Percentiles rank a stretch among this genome's conserved stretches.
phyloP scores from a whole-genome alignment of 2,113 vertebrate genomes.

The Ochotona princeps region DNA sequence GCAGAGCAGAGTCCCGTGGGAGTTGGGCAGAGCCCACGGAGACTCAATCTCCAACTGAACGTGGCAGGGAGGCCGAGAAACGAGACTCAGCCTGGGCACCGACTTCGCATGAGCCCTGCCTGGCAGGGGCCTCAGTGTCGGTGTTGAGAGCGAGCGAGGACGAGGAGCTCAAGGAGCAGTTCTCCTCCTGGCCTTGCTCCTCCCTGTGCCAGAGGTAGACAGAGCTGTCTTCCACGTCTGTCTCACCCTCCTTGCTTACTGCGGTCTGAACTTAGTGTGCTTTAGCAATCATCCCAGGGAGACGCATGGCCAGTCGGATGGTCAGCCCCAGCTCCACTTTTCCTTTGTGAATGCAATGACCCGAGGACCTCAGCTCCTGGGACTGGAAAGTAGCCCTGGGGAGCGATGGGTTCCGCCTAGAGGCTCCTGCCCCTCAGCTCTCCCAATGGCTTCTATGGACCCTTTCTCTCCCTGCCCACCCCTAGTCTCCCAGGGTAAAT shows the following conservation, averaged over 20 bases:
- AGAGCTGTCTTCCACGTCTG: neutral
- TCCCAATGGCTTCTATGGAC: too few species aligned
- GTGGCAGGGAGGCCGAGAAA: neutral
- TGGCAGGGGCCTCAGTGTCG: neutral
- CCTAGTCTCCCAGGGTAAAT: neutral
- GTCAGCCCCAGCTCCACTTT: neutral
- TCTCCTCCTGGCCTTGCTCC: neutral
- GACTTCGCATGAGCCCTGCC: neutral
- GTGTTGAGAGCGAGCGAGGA: neutral
- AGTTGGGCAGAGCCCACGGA: neutral
- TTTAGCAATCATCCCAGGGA: neutral
- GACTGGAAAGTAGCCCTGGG: neutral
- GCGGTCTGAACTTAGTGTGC: neutral
- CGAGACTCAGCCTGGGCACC: neutral
- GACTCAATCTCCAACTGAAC: conserved; percentile 25
- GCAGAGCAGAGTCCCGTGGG: conserved; percentile 9
- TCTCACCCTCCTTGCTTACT: neutral
- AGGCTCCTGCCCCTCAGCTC: neutral
- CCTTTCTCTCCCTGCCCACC: too few species aligned
- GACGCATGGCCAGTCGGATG: neutral
- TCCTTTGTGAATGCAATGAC: neutral
- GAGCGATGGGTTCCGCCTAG: neutral
- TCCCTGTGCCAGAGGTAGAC: neutral
- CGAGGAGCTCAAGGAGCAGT: neutral
- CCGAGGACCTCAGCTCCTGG: neutral